Conservation (phyloP, 2,888 invertebrate genomes). For the Drosophila prostipennis region DNA sequence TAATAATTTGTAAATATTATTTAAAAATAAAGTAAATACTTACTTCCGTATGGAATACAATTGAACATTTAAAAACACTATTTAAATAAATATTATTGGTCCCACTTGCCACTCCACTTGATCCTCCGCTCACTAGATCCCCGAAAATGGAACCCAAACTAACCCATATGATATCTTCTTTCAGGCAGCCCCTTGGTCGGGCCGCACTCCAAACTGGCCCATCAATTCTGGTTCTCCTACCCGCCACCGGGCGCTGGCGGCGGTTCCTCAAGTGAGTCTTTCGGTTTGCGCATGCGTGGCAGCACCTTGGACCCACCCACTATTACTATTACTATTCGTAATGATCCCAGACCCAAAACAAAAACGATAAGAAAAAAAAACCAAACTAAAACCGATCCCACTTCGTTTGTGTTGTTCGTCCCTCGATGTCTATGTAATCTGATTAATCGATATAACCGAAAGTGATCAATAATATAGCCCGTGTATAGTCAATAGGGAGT, state of each 20-base stretch:
- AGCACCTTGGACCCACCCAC: conserved; percentile 15
- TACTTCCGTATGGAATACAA: too few species aligned
- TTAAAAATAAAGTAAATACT: too few species aligned
- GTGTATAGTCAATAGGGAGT: conserved; percentile 29
- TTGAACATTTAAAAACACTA: too few species aligned
- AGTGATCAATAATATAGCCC: conserved; percentile 30
- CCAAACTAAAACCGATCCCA: conserved; percentile 13
- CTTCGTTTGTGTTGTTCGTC: conserved; percentile 40
- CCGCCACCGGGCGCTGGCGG: conserved; percentile 91
- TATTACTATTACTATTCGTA: conserved; percentile 8
- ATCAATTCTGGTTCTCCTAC: conserved; percentile 94
- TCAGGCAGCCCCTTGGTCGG: conserved; percentile 83
- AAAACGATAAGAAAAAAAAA: conserved; percentile 1
- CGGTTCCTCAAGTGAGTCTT: conserved; percentile 86
- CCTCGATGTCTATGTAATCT: conserved; percentile 47
- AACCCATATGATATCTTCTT: neutral
- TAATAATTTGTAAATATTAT: too few species aligned
- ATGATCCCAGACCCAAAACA: conserved; percentile 4
- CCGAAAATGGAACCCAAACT: neutral
- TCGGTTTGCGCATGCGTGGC: conserved; percentile 32
- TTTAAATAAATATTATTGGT: too few species aligned
- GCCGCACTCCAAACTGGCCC: conserved; percentile 89
- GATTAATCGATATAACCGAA: conserved; percentile 59
- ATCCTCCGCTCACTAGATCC: neutral
- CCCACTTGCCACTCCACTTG: neutral